phyloP scores from a whole-genome alignment of 2,888 invertebrate genomes.

The Pedicia rivosa region DNA sequence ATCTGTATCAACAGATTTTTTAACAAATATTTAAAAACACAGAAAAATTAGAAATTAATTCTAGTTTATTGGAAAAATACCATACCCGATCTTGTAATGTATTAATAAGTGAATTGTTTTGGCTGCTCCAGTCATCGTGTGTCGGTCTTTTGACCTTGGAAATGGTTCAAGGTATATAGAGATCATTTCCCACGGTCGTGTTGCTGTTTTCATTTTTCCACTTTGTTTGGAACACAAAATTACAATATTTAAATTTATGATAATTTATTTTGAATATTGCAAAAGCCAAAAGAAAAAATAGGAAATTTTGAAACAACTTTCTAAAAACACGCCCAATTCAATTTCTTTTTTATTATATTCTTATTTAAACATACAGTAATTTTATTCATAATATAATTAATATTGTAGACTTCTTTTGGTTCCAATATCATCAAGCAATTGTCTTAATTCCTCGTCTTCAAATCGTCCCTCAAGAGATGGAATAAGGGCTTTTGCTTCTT shows the following conservation, averaged over 20 bases:
- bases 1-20: too few species aligned
- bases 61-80: too few species aligned
- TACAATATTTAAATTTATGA: not conserved
- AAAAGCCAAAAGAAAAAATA: not conserved
- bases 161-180: too few species aligned
- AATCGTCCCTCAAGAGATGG: slow-evolving; percentile 94
- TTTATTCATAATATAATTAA: slow-evolving; percentile 28
- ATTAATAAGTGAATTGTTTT: too few species aligned
- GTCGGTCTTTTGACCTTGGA: too few species aligned
- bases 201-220: too few species aligned
- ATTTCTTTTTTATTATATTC: not conserved
- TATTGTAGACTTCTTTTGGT: slow-evolving; percentile 97
- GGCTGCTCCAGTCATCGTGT: too few species aligned
- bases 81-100: too few species aligned
- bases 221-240: too few species aligned
- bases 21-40: too few species aligned
- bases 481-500: slow-evolving; percentile 95
- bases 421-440: slow-evolving; percentile 93
- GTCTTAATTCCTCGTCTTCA: slow-evolving; percentile 95
- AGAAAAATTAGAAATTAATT: too few species aligned
- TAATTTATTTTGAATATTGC: not conserved
- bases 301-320: not conserved
- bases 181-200: too few species aligned
- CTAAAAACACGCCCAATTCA: not conserved
- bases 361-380: not conserved